These are phyloP conservation scores for Bembecia ichneumoniformis DNA, from an alignment of 2,888 invertebrate species.

Conservation along the genomic window DNA sequence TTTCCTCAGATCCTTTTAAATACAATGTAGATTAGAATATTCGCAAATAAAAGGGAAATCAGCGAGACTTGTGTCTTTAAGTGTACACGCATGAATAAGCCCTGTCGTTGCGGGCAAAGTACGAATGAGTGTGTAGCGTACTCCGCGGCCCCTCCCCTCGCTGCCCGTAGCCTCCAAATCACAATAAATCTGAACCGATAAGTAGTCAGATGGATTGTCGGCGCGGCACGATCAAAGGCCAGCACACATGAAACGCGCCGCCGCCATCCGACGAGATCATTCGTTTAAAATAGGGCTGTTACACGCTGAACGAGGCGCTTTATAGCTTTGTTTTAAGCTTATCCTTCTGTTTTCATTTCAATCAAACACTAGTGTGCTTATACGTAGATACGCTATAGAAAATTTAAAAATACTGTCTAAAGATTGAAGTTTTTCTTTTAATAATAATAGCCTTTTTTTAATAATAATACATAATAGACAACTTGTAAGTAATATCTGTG, in stretches of 20 bases:
- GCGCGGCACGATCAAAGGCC: constrained; percentile 65
- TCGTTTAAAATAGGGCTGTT: constrained; percentile 52
- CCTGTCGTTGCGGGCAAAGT: constrained; percentile 23
- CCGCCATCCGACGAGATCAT: constrained; percentile 39
- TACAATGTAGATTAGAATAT: too few species aligned
- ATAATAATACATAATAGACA: too few species aligned
- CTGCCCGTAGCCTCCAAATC: constrained; percentile 56
- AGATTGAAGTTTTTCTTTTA: too few species aligned
- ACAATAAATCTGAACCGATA: constrained; percentile 72
- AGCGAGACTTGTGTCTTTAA: constrained; percentile 31
- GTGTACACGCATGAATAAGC: constrained; percentile 36
- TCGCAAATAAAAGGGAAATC: neutral
- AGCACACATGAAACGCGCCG: constrained; percentile 64
- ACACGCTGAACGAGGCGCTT: constrained; percentile 21
- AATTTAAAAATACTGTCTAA: too few species aligned
- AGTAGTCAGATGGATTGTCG: constrained; percentile 68
- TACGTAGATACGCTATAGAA: too few species aligned
- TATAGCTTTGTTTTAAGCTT: too few species aligned
- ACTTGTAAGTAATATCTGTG: too few species aligned
- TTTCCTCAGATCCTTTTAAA: neutral
- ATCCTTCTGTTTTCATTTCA: too few species aligned
- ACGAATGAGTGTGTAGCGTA: constrained; percentile 32
- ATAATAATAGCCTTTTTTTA: too few species aligned
- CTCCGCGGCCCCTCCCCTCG: constrained; percentile 45
- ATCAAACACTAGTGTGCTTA: too few species aligned